Conservation (phyloP, 64 coral and sea anemone species). For the Exaiptasia diaphana region DNA sequence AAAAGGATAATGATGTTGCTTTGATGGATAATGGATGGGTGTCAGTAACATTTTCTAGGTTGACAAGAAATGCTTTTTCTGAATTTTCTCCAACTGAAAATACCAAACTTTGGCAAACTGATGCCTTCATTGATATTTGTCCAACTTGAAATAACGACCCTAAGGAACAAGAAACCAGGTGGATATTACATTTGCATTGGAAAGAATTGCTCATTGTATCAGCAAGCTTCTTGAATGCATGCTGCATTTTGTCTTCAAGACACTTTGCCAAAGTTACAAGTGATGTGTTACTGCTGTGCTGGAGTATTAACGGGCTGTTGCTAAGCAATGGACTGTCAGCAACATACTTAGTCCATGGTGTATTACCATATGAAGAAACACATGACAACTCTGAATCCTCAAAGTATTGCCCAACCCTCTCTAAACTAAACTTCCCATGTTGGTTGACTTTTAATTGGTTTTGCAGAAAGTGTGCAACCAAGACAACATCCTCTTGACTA, state of each 20-base stretch:
- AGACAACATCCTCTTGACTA: conserved; percentile 82
- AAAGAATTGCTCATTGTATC: conserved; percentile 63
- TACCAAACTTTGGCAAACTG: conserved; percentile 24
- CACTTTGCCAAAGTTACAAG: conserved; percentile 37
- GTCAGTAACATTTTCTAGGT: background rate
- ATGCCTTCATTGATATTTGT: conserved; percentile 22
- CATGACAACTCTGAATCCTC: conserved; percentile 71
- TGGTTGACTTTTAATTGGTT: conserved; percentile 74
- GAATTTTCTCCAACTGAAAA: conserved; percentile 18
- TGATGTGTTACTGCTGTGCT: conserved; percentile 41
- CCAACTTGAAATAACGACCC: conserved; percentile 1
- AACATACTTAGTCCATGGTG: conserved; percentile 67
- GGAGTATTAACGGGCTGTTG: conserved; percentile 63
- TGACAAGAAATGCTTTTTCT: conserved; percentile 28
- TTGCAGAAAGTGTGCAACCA: conserved; percentile 77
- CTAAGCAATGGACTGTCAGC: conserved; percentile 50
- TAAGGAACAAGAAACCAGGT: conserved; percentile 9
- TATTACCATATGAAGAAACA: conserved; percentile 57
- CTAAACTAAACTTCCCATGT: conserved; percentile 87
- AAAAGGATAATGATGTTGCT: conserved; percentile 25
- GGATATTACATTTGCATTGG: conserved; percentile 31
- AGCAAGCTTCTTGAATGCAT: conserved; percentile 52
- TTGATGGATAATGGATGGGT: conserved; percentile 10
- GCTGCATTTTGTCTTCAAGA: conserved; percentile 42
- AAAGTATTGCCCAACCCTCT: conserved; percentile 96